Base-by-base conservation (phyloP, 2,113 vertebrate genomes). In the Cacatua alba region DNA sequence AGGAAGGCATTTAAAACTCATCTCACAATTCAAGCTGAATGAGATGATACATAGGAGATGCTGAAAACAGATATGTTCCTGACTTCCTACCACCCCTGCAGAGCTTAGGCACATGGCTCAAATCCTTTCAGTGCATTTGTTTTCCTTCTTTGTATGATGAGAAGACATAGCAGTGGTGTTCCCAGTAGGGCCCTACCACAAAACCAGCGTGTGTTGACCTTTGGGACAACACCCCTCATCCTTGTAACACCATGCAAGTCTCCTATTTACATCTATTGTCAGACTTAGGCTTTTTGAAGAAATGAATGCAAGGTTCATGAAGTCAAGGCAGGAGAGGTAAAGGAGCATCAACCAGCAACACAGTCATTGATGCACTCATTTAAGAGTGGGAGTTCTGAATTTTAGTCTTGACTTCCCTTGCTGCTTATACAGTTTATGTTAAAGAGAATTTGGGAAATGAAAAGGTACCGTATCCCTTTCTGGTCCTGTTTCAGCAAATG, bases 11-110 rank as follows among this genome's bases (percentile, higher is more conserved):
- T 90, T 70, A 57, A 70, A 49, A 74, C 46, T 46, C 9, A 55
- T 9, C 10, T 49, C 11, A 39, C 11, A 60, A n/a, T 29, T 85
- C 26, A 35, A 69, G 9, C 13, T 82, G 12, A 85, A 49, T 37
- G 14, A 83, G 29, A n/a, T 53, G 11, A 35, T 43, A 79, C 52
- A 14, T 2, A 53, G 13, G n/a, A 20, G 10, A 68, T 44, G 43
- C 3, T 41, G 7, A 55, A 39, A 1, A 14, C 8, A 69, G 43
- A 25, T 6, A 18, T 49, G 5, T 0, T 7, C 5, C 18, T 60
- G 64, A 41, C 28, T 3, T 64, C 12, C 31, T 3, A 35, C 16
- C 15, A 49, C 4, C 7, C 4, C 11, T 70, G 14, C 19, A 29
- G 5, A 28, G 17, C 13, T 62, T 62, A 37, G 18, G 18, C 8